These are phyloP conservation scores for human DNA, from an alignment of 2,113 vertebrate genomes.

Conservation along the genomic window GRCh38 chr3:124772501-124773000, in stretches of 20 bases:
- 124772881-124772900: constrained; percentile 19
- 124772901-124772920: background rate
- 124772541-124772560: background rate
- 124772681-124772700: accelerated
- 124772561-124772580: background rate
- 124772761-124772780: background rate
- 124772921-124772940: too few species aligned
- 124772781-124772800: background rate
- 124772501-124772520: background rate
- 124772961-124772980: too few species aligned
- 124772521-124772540: background rate
- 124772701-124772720: background rate
- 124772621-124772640: background rate
- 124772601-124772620: constrained; percentile 2
- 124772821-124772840: constrained; percentile 67
- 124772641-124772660: background rate
- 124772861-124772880: background rate
- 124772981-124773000: too few species aligned
- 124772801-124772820: accelerated
- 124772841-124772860: background rate
- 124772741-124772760: background rate
- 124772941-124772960: too few species aligned
- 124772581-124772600: background rate
- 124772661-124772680: background rate
- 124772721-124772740: background rate